Percentiles rank a stretch among this genome's conserved stretches.
phyloP scores from a whole-genome alignment of 2,113 vertebrate genomes.

The Rhea americana region DNA sequence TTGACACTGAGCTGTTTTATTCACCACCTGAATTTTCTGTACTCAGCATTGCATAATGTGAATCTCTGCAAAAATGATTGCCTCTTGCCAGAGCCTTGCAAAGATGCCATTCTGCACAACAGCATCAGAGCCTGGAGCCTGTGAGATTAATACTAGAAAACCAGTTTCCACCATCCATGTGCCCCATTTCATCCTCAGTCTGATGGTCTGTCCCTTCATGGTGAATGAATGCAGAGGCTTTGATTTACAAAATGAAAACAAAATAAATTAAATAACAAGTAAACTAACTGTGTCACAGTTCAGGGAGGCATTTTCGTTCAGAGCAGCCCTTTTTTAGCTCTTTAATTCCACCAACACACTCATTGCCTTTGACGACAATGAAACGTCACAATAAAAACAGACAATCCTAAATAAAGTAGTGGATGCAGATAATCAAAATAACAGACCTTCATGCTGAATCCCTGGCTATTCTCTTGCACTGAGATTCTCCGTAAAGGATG shows the following conservation, averaged over 20 bases:
- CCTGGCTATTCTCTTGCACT: not conserved
- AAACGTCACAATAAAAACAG: not conserved
- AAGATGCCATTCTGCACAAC: rapidly evolving
- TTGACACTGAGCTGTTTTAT: rapidly evolving
- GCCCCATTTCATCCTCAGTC: not conserved
- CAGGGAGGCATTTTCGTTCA: not conserved
- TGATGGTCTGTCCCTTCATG: not conserved
- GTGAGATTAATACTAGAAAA: not conserved
- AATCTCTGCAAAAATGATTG: not conserved
- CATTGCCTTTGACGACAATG: not conserved
- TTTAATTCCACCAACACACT: not conserved
- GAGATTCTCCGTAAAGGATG: not conserved
- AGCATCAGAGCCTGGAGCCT: not conserved
- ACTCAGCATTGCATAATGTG: not conserved
- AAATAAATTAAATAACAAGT: not conserved
- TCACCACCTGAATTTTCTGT: not conserved
- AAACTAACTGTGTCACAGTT: not conserved
- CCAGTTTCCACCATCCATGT: not conserved
- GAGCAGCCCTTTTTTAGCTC: not conserved
- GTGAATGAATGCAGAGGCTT: not conserved
- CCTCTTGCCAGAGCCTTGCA: not conserved
- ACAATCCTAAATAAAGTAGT: not conserved
- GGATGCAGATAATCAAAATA: not conserved
- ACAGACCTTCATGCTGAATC: not conserved
- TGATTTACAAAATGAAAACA: not conserved